Evolutionary conservation across 2,113 vertebrate species (phyloP).

Genomic region (Dolichotis patagonum): DNA sequence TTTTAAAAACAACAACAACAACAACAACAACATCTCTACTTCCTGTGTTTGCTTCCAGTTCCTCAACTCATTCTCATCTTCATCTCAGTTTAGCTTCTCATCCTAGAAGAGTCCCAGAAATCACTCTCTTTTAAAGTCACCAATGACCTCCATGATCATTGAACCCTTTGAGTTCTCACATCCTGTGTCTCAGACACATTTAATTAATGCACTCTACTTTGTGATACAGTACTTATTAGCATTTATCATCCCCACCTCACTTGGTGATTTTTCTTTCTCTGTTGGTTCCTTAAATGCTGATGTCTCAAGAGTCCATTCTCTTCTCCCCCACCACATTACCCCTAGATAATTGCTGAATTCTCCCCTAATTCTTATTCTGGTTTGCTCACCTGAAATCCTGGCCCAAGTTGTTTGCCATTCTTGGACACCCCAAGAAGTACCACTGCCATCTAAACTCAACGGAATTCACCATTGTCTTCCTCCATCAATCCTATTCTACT

Average conservation of each 20-base stretch:
- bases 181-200: neutral
- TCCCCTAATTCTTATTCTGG: neutral
- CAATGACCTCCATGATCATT: neutral
- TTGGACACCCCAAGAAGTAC: neutral
- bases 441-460: neutral
- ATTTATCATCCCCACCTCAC: accelerated
- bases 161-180: neutral
- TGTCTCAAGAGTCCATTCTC: neutral
- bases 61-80: neutral
- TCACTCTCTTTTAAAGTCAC: neutral
- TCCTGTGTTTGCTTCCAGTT: neutral
- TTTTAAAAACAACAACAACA: too few species aligned
- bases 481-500: neutral
- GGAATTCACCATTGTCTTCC: neutral
- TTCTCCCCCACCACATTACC: neutral
- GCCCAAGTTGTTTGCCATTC: neutral
- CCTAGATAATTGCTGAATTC: neutral
- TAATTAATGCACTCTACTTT: neutral
- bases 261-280: neutral
- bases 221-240: neutral
- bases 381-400: neutral
- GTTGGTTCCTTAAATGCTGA: neutral
- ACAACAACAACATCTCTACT: neutral
- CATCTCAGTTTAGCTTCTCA: neutral
- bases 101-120: neutral